These are phyloP conservation scores for Petrocephalus schoutedeni DNA, from an alignment of 2,797 vertebrate genomes.

Conservation along the genomic window DNA sequence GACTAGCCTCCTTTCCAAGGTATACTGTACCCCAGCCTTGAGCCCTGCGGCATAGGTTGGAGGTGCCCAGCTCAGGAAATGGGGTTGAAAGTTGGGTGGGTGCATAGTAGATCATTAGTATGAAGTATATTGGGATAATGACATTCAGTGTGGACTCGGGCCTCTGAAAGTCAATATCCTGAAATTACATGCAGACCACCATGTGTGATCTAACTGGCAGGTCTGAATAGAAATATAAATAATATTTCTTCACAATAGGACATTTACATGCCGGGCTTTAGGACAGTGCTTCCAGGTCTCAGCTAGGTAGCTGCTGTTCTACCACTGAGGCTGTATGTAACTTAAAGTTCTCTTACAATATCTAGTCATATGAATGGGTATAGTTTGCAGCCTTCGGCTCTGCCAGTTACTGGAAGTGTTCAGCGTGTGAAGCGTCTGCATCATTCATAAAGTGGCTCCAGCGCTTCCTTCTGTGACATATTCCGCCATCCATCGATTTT, in stretches of 20 bases:
- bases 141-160: background rate
- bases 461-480: background rate
- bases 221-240: too few relatives aligned
- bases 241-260: background rate
- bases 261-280: background rate
- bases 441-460: background rate
- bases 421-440: background rate
- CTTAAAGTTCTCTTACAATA: background rate
- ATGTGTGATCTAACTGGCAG: background rate
- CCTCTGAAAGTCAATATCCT: background rate
- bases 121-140: background rate
- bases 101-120: background rate
- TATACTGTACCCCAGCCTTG: background rate
- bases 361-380: background rate
- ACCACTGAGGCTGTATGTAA: background rate
- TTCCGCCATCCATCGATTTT: background rate
- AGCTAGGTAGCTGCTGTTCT: background rate
- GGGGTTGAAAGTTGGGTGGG: background rate
- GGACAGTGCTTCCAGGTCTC: background rate
- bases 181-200: background rate
- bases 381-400: background rate
- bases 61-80: background rate
- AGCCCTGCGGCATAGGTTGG: background rate
- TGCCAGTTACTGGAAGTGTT: background rate
- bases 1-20: background rate